Evolutionary conservation across 2,797 vertebrate species (phyloP).

Genomic region (Clarias laeviceps): DNA sequence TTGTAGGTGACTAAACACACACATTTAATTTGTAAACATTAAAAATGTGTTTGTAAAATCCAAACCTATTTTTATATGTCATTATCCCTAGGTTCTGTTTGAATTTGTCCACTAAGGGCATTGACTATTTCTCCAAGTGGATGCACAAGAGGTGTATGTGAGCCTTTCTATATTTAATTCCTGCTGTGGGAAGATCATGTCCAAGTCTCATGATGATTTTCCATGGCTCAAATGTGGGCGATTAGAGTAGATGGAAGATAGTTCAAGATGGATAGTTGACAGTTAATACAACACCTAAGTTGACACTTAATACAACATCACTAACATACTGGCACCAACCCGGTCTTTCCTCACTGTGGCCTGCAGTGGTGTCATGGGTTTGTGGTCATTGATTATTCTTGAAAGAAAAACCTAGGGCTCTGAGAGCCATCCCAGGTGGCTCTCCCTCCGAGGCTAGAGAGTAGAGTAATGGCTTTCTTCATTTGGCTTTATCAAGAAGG

Average conservation of each 20-base stretch:
- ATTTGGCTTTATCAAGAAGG: not conserved
- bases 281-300: not conserved
- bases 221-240: not conserved
- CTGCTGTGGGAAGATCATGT: not conserved
- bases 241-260: not conserved
- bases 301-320: not conserved
- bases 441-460: not conserved
- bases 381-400: not conserved
- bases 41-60: not conserved
- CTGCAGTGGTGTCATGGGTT: not conserved
- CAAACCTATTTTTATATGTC: not conserved
- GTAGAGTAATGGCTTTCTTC: not conserved
- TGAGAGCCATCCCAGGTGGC: not conserved
- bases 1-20: not conserved
- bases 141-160: not conserved
- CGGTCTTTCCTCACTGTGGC: not conserved
- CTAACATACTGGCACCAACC: not conserved
- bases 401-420: not conserved
- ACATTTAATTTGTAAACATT: not conserved
- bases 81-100: not conserved
- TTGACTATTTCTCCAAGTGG: not conserved
- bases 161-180: conserved; percentile 13
- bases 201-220: not conserved
- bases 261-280: not conserved
- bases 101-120: not conserved